Percentiles rank a stretch among this genome's conserved stretches.
Conservation (phyloP, 64 coral and sea anemone genomes). For the Exaiptasia diaphana region DNA sequence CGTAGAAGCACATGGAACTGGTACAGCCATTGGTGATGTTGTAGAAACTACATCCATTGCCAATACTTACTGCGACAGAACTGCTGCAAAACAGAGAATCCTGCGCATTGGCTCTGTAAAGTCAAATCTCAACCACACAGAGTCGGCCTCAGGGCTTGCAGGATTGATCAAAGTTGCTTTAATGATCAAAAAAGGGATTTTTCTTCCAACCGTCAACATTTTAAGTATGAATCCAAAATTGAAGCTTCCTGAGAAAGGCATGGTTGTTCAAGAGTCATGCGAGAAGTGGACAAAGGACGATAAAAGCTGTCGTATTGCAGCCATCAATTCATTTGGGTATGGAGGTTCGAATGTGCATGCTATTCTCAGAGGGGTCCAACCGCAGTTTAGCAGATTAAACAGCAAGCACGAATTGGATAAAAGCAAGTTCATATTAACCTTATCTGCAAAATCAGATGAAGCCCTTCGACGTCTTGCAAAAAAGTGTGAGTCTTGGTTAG, state of each 20-base stretch:
- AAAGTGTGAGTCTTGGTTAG: constrained; percentile 11
- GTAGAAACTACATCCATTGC: constrained; percentile 67
- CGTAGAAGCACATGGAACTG: constrained; percentile 82
- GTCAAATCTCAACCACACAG: constrained; percentile 82
- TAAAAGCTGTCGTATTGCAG: constrained; percentile 47
- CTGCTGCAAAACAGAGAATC: neutral
- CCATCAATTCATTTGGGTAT: constrained; percentile 70
- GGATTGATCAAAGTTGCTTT: constrained; percentile 62
- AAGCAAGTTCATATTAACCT: constrained; percentile 21
- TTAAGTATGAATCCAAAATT: constrained; percentile 40
- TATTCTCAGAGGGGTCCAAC: constrained; percentile 29
- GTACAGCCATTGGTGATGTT: constrained; percentile 73
- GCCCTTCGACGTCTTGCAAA: constrained; percentile 7
- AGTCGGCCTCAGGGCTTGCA: constrained; percentile 57
- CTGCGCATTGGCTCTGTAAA: constrained; percentile 74
- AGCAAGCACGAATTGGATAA: neutral
- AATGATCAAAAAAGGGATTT: constrained; percentile 49
- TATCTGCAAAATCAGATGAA: constrained; percentile 35
- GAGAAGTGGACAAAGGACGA: constrained; percentile 37
- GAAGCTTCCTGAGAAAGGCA: constrained; percentile 51
- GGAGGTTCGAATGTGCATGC: constrained; percentile 65
- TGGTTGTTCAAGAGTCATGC: constrained; percentile 43
- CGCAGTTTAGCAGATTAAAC: neutral
- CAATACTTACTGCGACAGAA: constrained; percentile 40
- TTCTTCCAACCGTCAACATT: constrained; percentile 56